phyloP scores from a whole-genome alignment of 2,888 invertebrate genomes.

The Meteorus colon region DNA sequence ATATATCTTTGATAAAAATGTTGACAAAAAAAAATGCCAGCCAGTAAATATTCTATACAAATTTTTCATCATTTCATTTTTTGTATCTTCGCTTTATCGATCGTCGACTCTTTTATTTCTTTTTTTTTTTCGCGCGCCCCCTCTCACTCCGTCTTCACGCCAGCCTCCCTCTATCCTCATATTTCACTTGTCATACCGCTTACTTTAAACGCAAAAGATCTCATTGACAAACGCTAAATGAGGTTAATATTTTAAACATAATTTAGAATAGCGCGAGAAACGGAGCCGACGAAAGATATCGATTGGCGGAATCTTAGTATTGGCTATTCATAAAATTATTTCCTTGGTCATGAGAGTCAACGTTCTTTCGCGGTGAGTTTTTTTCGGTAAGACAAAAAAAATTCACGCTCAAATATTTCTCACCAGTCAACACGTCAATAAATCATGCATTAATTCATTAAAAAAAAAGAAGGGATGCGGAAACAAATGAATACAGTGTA shows the following conservation, averaged over 20 bases:
- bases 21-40: constrained; percentile 9
- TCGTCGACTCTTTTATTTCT: constrained; percentile 28
- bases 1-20: constrained; percentile 26
- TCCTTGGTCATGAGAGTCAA: constrained; percentile 22
- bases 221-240: constrained; percentile 33
- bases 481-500: neutral
- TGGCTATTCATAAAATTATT: constrained; percentile 22
- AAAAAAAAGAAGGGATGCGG: neutral
- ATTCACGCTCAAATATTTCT: constrained; percentile 1
- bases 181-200: constrained; percentile 13
- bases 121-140: neutral
- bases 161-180: neutral
- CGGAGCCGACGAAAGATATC: constrained; percentile 6
- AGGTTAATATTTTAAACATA: constrained; percentile 36
- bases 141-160: neutral
- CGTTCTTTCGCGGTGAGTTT: constrained; percentile 26
- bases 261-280: constrained; percentile 13
- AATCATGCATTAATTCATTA: constrained; percentile 8
- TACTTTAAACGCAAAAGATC: neutral
- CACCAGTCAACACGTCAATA: constrained; percentile 14
- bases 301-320: neutral
- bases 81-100: constrained; percentile 12
- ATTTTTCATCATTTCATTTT: constrained; percentile 13
- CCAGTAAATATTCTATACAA: constrained; percentile 2
- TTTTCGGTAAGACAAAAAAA: neutral